Percentiles rank a stretch among this genome's conserved stretches.
phyloP scores from a whole-genome alignment of 2,797 vertebrate species.

The Tadarida brasiliensis region DNA sequence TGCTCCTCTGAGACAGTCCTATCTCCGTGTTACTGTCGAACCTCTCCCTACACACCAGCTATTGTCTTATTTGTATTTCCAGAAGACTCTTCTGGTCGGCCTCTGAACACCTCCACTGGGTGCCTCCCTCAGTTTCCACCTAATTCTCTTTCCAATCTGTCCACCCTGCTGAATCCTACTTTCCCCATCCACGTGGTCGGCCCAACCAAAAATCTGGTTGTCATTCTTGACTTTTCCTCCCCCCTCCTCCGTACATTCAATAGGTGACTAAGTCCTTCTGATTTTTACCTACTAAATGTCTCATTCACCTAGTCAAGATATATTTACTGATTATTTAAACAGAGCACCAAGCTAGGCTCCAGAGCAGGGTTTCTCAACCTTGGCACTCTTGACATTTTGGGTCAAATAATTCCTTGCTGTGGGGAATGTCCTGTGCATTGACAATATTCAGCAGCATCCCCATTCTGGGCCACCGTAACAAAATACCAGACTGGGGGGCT shows the following conservation, averaged over 20 bases:
- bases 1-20: neutral
- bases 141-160: neutral
- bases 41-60: neutral
- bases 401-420: neutral
- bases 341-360: neutral
- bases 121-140: neutral
- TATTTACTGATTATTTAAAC: neutral
- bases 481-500: neutral
- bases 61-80: neutral
- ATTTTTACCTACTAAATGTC: neutral
- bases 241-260: neutral
- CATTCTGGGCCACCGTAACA: neutral
- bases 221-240: neutral
- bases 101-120: neutral
- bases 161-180: neutral
- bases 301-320: neutral
- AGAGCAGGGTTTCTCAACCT: neutral
- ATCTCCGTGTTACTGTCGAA: neutral
- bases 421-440: neutral
- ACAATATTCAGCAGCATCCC: neutral
- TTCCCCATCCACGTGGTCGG: neutral
- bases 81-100: neutral
- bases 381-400: neutral
- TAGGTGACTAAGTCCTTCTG: neutral
- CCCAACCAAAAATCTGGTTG: neutral